Evolutionary conservation across 2,888 invertebrate genomes (phyloP).

Genomic region (Hyppa rectilinea): DNA sequence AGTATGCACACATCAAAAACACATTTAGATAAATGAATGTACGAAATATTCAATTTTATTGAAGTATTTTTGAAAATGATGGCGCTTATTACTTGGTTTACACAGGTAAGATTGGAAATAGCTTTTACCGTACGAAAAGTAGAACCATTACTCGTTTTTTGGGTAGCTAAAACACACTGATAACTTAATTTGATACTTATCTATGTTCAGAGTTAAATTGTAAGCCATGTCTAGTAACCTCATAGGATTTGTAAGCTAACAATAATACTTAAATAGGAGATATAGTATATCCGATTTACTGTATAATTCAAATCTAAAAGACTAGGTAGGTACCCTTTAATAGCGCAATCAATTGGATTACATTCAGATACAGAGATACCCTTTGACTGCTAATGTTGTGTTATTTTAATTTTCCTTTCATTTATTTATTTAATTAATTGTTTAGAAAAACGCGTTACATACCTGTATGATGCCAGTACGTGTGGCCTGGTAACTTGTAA

Average conservation of each 20-base stretch:
- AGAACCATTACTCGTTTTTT: not conserved
- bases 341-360: conserved; percentile 3
- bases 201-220: not conserved
- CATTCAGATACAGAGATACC: not conserved
- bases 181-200: not conserved
- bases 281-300: conserved; percentile 1
- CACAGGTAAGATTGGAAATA: not conserved
- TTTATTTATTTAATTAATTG: too few species aligned
- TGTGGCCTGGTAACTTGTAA: too few species aligned
- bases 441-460: too few species aligned
- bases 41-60: conserved; percentile 17
- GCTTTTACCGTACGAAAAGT: not conserved
- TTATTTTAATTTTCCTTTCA: too few species aligned
- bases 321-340: not conserved
- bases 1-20: conserved; percentile 57
- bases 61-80: conserved; percentile 13
- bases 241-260: not conserved
- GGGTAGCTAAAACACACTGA: not conserved
- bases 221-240: not conserved
- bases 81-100: not conserved
- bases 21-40: conserved; percentile 59
- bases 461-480: too few species aligned
- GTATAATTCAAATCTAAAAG: not conserved
- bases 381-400: too few species aligned
- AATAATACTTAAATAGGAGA: conserved; percentile 6